Conservation (phyloP, 2,797 vertebrate genomes). For the Neopelma chrysocephalum region DNA sequence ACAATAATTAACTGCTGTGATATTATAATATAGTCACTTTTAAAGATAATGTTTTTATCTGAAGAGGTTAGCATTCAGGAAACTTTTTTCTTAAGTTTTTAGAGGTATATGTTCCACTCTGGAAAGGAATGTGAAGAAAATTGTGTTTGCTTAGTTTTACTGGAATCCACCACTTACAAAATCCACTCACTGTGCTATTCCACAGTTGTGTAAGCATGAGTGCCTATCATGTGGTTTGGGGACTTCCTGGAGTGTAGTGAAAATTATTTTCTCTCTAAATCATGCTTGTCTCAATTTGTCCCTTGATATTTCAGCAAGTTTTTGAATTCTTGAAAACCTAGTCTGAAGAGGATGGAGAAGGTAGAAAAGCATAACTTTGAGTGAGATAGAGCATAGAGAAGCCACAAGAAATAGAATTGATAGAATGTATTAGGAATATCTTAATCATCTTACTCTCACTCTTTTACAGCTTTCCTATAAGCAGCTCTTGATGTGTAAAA, state of each 20-base stretch:
- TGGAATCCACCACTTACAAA: not conserved
- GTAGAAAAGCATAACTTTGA: not conserved
- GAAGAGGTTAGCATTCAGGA: not conserved
- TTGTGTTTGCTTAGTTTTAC: not conserved
- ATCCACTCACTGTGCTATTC: not conserved
- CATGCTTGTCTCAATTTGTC: not conserved
- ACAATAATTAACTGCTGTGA: not conserved
- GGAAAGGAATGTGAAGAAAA: not conserved
- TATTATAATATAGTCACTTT: conserved; percentile 9
- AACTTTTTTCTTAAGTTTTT: not conserved
- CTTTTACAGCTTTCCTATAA: not conserved
- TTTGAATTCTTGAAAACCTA: not conserved
- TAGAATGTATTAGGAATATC: not conserved
- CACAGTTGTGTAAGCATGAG: not conserved
- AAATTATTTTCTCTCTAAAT: not conserved
- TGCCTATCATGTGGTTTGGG: not conserved
- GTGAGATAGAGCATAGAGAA: not conserved
- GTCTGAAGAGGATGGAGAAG: not conserved
- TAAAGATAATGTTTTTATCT: not conserved
- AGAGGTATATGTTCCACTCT: not conserved
- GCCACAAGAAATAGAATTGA: not conserved
- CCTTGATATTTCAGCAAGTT: not conserved
- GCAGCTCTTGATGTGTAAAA: not conserved
- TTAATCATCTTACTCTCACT: not conserved
- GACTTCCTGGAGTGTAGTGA: not conserved